Percentiles rank a stretch among this genome's conserved stretches.
Evolutionary conservation across 2,888 invertebrate genomes (phyloP).

Genomic region (Prosapia bicincta): DNA sequence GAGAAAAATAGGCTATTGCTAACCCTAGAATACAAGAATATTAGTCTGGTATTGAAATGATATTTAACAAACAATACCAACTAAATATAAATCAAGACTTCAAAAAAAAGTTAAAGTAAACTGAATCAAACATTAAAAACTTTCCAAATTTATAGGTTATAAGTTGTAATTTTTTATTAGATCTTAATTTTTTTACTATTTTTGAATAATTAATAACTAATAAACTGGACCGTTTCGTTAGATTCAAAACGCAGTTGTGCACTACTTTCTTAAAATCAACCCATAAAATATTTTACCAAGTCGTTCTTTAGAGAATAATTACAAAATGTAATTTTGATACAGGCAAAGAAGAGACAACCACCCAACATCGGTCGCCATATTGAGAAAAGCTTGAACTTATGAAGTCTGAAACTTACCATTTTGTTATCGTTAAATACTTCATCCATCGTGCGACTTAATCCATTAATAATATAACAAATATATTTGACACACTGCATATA

Average conservation of each 20-base stretch:
- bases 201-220: not conserved
- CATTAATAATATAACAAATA: not conserved
- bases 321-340: not conserved
- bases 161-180: not conserved
- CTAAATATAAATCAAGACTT: not conserved
- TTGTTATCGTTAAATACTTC: conserved; percentile 34
- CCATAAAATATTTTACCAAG: not conserved
- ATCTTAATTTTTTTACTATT: not conserved
- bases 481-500: not conserved
- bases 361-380: conserved; percentile 25
- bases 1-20: no score
- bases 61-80: no score
- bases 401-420: conserved; percentile 33
- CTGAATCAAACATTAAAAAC: not conserved
- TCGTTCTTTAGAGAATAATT: not conserved
- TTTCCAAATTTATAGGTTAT: not conserved
- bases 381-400: not conserved
- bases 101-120: not conserved
- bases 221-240: no score
- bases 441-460: conserved; percentile 44
- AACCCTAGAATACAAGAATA: no score
- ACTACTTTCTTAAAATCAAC: not conserved
- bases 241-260: no score
- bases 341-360: not conserved
- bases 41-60: no score